Evolutionary conservation across 2,797 vertebrate genomes (phyloP).

Genomic region (Danio jaintianensis): DNA sequence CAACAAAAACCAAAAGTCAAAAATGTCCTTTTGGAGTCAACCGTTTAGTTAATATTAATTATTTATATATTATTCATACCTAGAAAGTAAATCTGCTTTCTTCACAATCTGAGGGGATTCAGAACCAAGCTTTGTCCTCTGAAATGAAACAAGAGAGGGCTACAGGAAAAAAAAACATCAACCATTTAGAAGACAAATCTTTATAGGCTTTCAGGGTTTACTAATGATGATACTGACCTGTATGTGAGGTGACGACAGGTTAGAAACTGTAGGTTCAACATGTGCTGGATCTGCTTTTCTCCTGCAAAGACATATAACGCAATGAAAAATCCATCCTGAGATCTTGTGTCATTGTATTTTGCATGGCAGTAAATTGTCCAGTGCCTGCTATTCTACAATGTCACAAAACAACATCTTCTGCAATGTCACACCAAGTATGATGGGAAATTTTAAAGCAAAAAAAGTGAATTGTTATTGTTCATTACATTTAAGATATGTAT

Average conservation of each 20-base stretch:
- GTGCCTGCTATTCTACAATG: background rate
- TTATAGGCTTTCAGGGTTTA: background rate
- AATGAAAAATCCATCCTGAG: background rate
- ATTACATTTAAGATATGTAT: background rate
- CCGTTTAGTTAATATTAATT: background rate
- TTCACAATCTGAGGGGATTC: background rate
- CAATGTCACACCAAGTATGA: background rate
- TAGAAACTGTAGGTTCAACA: background rate
- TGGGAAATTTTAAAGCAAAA: background rate
- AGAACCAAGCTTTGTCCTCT: slow-evolving; percentile 40
- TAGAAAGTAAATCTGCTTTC: background rate
- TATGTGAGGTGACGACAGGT: background rate
- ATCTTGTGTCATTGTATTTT: background rate
- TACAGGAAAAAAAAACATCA: background rate
- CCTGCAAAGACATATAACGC: slow-evolving; percentile 3
- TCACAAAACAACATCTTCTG: background rate
- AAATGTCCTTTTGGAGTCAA: background rate
- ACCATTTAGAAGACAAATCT: background rate
- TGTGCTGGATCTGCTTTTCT: background rate
- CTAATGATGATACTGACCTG: background rate
- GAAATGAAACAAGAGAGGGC: slow-evolving; percentile 3
- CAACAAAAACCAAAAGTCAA: background rate
- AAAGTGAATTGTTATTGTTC: background rate
- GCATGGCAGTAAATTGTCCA: background rate
- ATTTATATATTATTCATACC: slow-evolving; percentile 5